Percentiles rank a stretch among this genome's conserved stretches.
Conservation (phyloP, 2,113 vertebrate genomes). For the Saguinus imperator region DNA sequence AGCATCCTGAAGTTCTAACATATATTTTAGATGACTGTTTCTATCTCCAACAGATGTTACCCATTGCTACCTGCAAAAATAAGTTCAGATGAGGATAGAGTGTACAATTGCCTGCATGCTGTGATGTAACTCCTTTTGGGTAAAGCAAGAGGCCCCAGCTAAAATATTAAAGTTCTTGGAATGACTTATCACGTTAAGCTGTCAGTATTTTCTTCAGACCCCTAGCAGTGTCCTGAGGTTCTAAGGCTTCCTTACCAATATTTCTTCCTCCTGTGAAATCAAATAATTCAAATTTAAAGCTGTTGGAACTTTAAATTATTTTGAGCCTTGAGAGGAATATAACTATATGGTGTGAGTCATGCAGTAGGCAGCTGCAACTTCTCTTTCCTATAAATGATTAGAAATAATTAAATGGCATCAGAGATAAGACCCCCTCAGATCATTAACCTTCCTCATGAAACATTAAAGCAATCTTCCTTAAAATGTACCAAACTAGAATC, state of each 20-base stretch:
- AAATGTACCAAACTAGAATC: neutral
- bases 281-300: neutral
- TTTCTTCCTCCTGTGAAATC: neutral
- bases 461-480: neutral
- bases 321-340: neutral
- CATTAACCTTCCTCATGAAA: neutral
- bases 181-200: neutral
- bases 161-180: neutral
- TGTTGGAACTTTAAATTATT: neutral
- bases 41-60: neutral
- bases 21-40: neutral
- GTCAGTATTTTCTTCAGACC: slow-evolving; percentile 5
- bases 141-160: neutral
- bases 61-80: neutral
- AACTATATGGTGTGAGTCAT: neutral
- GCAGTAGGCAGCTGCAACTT: neutral
- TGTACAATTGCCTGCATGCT: neutral
- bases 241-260: neutral
- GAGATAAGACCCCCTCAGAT: neutral
- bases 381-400: neutral
- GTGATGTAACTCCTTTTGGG: neutral
- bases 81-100: neutral
- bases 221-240: neutral
- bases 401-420: neutral
- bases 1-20: neutral